These are phyloP conservation scores for Erannis defoliaria DNA, from an alignment of 2,888 invertebrate species.

Conservation along the genomic window DNA sequence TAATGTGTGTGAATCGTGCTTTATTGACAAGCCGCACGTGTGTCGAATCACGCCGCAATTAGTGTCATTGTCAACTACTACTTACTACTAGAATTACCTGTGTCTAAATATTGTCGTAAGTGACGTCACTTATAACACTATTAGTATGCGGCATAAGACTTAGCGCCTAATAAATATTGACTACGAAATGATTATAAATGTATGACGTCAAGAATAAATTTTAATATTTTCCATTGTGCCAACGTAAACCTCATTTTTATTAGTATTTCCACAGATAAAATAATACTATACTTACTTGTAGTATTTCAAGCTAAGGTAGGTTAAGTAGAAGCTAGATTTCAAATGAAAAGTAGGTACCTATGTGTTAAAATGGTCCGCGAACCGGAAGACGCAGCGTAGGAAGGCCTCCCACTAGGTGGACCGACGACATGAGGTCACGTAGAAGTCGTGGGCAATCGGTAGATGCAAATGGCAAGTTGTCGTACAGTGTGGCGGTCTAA, in stretches of 20 bases:
- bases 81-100: slow-evolving; percentile 1
- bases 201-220: slow-evolving; percentile 12
- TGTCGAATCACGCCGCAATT: slow-evolving; percentile 16
- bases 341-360: too few relatives aligned
- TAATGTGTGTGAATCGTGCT: neutral
- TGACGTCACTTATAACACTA: slow-evolving; percentile 7
- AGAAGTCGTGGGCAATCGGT: too few relatives aligned
- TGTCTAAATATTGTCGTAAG: slow-evolving; percentile 2
- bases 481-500: too few relatives aligned
- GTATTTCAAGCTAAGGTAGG: neutral
- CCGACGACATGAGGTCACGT: too few relatives aligned
- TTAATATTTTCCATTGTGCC: neutral
- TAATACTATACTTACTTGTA: too few relatives aligned
- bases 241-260: neutral
- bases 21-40: slow-evolving; percentile 15
- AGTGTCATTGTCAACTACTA: slow-evolving; percentile 24
- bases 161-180: slow-evolving; percentile 15
- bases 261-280: too few relatives aligned
- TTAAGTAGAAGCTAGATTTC: neutral
- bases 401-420: too few relatives aligned
- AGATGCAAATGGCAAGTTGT: too few relatives aligned
- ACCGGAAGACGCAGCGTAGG: too few relatives aligned
- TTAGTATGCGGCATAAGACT: slow-evolving; percentile 10
- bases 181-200: slow-evolving; percentile 12
- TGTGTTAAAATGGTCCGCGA: too few relatives aligned